Base-by-base conservation (phyloP, 2,888 invertebrate species). In the Zygogramma bicolorata region DNA sequence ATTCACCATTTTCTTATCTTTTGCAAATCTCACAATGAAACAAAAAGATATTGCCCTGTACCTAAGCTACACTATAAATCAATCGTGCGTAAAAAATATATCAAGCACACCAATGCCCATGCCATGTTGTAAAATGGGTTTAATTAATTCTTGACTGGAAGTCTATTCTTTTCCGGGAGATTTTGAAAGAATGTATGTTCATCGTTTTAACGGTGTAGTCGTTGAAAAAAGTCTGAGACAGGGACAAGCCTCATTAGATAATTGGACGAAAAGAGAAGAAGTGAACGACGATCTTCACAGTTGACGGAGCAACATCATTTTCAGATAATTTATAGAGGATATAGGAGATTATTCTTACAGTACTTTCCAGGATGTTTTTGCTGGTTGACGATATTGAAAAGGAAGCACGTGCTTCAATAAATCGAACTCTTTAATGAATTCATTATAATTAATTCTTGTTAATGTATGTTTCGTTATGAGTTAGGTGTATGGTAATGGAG, bases 401-500 rank as follows among this genome's bases (percentile, higher is more conserved):
- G 72, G 72, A 72, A 72, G 72, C 72, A 72, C 72, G 72, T 72
- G 71, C 74, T 75, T 63, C 60, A 40, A 72, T 75, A 72, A 72
- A 72, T 72, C 62, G 25, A 53, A 49, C 65, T 68, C 53, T 63
- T 40, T 58, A 63, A 63, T 65, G 67, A 68, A 49, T 71, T 58
- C 40, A 40, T 68, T 65, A 34, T 68, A 72, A 68, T 68, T 72
- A 72, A 68, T 68, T 60, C 68, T 40, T 67, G 68, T 53, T 68
- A 60, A 58, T 22, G 20, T 40, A 53, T 49, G 49, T 63, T 60
- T 62, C 42, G 15, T 58, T 27, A 49, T 22, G 8, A 68, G 42
- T 65, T 65, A 59, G 40, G 70, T 46, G 42, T 70, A 61, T 27
- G 8, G 13, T 62, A 25, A 62, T 46, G 13, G 18, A 46, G 18